phyloP scores from a whole-genome alignment of 2,888 invertebrate species.

The Troides aeacus region DNA sequence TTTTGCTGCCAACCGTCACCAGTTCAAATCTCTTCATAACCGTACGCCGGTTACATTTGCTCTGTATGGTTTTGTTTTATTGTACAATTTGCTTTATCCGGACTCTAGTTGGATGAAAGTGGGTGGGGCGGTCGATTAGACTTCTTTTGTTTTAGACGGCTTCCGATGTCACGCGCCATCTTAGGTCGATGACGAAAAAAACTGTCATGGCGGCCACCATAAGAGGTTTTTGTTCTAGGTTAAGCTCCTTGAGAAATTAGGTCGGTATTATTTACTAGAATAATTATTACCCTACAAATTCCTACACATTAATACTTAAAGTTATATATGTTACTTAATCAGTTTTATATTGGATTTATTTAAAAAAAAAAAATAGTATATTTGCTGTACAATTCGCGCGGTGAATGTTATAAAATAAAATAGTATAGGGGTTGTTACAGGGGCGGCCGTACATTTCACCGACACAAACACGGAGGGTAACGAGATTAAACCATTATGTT shows the following conservation, averaged over 20 bases:
- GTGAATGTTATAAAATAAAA: too few species aligned
- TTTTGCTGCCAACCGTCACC: constrained; percentile 27
- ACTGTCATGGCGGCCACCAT: constrained; percentile 71
- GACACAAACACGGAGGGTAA: constrained; percentile 6
- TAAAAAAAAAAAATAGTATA: too few species aligned
- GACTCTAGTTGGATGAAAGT: constrained; percentile 37
- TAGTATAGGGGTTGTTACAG: too few species aligned
- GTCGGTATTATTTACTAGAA: constrained; percentile 19
- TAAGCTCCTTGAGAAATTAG: constrained; percentile 28
- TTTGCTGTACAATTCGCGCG: too few species aligned
- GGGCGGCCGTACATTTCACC: too few species aligned
- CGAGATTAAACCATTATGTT: constrained; percentile 27
- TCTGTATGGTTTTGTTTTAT: constrained; percentile 36
- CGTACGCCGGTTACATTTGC: constrained; percentile 3
- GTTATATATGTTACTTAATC: too few species aligned
- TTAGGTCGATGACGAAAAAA: constrained; percentile 72
- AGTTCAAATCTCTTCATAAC: constrained; percentile 26
- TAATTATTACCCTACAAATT: too few species aligned
- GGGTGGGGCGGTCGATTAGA: constrained; percentile 60
- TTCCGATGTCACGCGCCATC: constrained; percentile 69
- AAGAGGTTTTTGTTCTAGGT: constrained; percentile 37
- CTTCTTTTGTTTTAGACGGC: constrained; percentile 75
- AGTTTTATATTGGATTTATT: too few species aligned
- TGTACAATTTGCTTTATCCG: constrained; percentile 34
- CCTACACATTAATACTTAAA: too few species aligned